Percentiles rank a stretch among this genome's conserved stretches.
phyloP scores from a whole-genome alignment of 2,113 vertebrate species.

The Crypturellus undulatus region DNA sequence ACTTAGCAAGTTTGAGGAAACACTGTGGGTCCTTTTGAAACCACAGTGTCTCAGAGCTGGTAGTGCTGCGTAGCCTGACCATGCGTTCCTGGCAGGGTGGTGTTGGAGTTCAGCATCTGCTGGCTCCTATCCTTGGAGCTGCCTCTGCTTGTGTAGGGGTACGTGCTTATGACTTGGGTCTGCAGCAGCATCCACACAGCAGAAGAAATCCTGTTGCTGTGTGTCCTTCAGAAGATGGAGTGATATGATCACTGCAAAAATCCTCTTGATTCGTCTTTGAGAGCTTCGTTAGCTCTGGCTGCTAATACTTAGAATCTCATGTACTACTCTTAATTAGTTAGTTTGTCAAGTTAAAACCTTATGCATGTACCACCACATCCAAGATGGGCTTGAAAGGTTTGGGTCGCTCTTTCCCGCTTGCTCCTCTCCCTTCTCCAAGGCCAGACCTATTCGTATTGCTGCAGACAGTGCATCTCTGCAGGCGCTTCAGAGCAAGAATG shows the following conservation, averaged over 20 bases:
- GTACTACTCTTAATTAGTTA: not conserved
- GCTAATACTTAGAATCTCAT: not conserved
- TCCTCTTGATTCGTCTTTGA: not conserved
- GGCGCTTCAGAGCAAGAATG: accelerated
- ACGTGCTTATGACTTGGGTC: not conserved
- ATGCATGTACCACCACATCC: accelerated
- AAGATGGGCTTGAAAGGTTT: not conserved
- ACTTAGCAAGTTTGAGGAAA: not conserved
- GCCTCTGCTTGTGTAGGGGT: not conserved
- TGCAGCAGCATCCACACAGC: not conserved
- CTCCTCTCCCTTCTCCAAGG: not conserved
- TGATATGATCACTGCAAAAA: not conserved
- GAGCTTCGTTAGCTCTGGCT: not conserved
- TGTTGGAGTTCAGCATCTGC: not conserved
- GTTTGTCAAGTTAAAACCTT: too few species aligned
- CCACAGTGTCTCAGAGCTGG: not conserved
- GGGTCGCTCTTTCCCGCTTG: accelerated
- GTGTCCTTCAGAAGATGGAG: not conserved
- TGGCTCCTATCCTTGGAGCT: not conserved
- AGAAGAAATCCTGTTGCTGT: not conserved
- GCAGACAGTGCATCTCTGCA: not conserved
- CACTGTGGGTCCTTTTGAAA: not conserved
- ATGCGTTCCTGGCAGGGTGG: not conserved
- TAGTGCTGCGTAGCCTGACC: not conserved
- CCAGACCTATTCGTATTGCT: accelerated